Evolutionary conservation across 2,888 invertebrate genomes (phyloP).

Genomic region (Limnephilus lunatus): DNA sequence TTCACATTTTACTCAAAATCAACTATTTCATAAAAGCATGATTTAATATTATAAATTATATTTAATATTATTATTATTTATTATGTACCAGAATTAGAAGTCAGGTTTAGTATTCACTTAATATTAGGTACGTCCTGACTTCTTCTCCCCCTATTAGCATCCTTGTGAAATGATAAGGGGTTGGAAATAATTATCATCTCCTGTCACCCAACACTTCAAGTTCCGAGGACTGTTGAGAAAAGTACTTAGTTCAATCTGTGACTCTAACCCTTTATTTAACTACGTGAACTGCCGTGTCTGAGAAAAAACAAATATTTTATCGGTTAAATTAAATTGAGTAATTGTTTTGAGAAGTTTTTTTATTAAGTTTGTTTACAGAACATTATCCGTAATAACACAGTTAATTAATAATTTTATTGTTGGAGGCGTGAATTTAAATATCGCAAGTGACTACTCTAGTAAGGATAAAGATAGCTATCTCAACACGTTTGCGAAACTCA

Average conservation of each 20-base stretch:
- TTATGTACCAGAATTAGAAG: neutral
- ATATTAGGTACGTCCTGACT: neutral
- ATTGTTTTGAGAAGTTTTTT: neutral
- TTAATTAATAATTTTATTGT: no score
- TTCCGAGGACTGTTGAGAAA: neutral
- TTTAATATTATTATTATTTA: neutral
- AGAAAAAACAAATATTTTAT: neutral
- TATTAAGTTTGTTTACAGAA: no score
- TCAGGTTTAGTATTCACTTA: neutral
- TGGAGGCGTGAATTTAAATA: no score
- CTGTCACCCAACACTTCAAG: slow-evolving; percentile 15
- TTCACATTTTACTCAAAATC: neutral
- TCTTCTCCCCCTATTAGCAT: neutral
- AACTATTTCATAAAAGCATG: neutral
- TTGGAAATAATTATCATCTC: slow-evolving; percentile 18
- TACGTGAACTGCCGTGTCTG: neutral
- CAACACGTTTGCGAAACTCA: no score
- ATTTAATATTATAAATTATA: no score
- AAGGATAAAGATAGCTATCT: no score
- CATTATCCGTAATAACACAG: no score
- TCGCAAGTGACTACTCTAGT: no score
- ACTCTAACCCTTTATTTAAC: slow-evolving; percentile 11
- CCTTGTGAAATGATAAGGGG: slow-evolving; percentile 24
- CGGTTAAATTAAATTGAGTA: neutral
- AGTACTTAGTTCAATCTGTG: slow-evolving; percentile 6